Base-by-base conservation (phyloP, 92 coral and sea anemone species). In the Siderastrea radians region DNA sequence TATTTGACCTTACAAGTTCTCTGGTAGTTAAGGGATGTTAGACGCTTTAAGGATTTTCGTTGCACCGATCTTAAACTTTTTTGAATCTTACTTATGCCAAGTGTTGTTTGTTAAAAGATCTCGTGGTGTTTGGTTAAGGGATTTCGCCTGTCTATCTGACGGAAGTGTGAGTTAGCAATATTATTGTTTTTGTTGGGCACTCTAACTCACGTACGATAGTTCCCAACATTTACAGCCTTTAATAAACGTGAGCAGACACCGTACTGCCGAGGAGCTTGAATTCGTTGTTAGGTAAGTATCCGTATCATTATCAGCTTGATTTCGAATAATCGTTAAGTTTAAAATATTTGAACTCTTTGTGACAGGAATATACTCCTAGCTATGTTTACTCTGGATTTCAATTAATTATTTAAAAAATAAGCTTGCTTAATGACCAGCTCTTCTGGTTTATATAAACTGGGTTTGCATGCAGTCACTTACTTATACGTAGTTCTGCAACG, bases 1-100 rank as follows among this genome's bases (percentile, higher is more conserved):
- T 86, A 80, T 72, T 65, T 87, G 73, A 91, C 91, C 94, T 77
- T 61, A 57, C 54, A 86, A 86, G 91, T 91, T 86, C 86, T 91
- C 87, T 79, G 87, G 91, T 87, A 86, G 78, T 82, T 74, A 76
- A 69, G 90, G 72, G 8, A 43, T 26, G 66, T 17, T 52, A 19
- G 61, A 11, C 6, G 38, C 9, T 68, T 43, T 26, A 7, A 68
- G 74, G 50, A 57, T 43, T 59, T 16, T 52, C 59, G 45, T 26
- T 45, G 61, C 45, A 74, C 19, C 49, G 60, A 73, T 38, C 53
- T 38, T 2, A 38, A 5, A 8, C 45, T 19, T 3, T 1, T 3
- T 3, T 50, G 2, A 9, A 16, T 74, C 52, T 43, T 58, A 44
- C 63, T 49, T 58, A 45, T 55, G 51, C 19, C 67, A 57, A 43